phyloP scores from a whole-genome alignment of 1,140 invertebrate species.

The Tetragonula clypearis region DNA sequence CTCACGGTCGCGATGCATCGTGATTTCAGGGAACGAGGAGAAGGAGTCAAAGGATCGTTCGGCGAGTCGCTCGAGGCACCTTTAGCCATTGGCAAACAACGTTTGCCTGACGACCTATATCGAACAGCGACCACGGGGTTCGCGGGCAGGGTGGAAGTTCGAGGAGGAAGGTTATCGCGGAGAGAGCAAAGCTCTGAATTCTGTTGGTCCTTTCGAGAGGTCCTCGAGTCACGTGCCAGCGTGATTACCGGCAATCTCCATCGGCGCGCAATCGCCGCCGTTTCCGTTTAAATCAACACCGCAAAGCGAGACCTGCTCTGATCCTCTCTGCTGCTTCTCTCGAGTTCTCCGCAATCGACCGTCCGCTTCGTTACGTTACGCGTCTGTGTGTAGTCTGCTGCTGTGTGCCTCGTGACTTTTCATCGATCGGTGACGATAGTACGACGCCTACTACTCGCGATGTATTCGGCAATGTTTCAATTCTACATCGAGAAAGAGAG shows the following conservation, averaged over 20 bases:
- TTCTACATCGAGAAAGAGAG: not conserved
- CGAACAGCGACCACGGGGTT: too few species aligned
- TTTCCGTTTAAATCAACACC: constrained; percentile 39
- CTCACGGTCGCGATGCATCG: not conserved
- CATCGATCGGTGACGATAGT: not conserved
- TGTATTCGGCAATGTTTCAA: not conserved
- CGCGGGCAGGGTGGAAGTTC: too few species aligned
- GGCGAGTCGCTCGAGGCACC: not conserved
- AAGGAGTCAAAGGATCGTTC: not conserved
- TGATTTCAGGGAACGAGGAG: not conserved
- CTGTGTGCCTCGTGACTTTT: not conserved
- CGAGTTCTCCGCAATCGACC: not conserved
- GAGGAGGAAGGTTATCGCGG: not conserved
- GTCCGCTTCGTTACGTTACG: not conserved
- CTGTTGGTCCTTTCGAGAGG: not conserved
- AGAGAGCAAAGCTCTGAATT: not conserved
- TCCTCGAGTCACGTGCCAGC: constrained; percentile 20
- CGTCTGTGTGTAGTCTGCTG: not conserved
- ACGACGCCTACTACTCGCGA: not conserved
- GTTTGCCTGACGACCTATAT: not conserved
- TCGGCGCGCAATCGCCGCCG: constrained; percentile 15
- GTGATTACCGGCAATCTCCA: constrained; percentile 28
- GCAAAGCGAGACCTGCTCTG: not conserved
- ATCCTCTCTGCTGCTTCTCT: not conserved
- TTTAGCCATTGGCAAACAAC: not conserved